Evolutionary conservation across 1,140 invertebrate genomes (phyloP), one percentile per base, ranked within the genome.

Genomic region (Zaprionus taronus): DNA sequence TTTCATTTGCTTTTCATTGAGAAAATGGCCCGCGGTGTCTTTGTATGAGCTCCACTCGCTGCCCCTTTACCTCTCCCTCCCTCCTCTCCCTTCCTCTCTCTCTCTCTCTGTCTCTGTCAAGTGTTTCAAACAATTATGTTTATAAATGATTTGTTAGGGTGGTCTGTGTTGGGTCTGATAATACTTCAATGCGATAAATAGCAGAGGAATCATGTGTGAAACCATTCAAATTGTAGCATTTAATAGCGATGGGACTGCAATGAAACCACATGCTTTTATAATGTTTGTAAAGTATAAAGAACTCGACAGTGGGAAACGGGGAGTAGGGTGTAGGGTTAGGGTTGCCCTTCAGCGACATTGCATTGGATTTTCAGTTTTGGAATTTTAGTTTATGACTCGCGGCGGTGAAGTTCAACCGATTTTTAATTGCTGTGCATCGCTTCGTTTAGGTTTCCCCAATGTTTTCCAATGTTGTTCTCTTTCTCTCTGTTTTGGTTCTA

Each of bases 81-180:
- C 5, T 1, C 5, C 36, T 5, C 15, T n/a, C 41, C 17, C 41
- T 9, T 0, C 6, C 6, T 2, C 1, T n/a, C 14, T 61, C 15
- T 11, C 47, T 63, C 60, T 66, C 65, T 66, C 65, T 47, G 55
- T 38, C 63, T 72, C 34, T 84, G 71, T 81, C 78, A 78, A 87
- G 77, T 72, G 83, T 72, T 58, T 79, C 44, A 22, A 69, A 58
- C 77, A 84, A 89, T 90, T 83, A 89, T 83, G 84, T 84, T 79
- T 85, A 85, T 82, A 85, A 85, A 85, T 85, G 79, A 85, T 86
- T 85, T 85, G 83, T 90, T 89, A 61, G 81, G 81, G 81, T 89
- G 84, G 84, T 90, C 84, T 81, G 80, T 41, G 47, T 24, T 49
- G 58, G 31, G 15, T 47, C 28, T 38, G 61, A 49, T 72, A 87